Percentiles rank a stretch among this genome's conserved stretches.
Conservation (phyloP, 2,888 invertebrate genomes). For the Melinaea menophilus region DNA sequence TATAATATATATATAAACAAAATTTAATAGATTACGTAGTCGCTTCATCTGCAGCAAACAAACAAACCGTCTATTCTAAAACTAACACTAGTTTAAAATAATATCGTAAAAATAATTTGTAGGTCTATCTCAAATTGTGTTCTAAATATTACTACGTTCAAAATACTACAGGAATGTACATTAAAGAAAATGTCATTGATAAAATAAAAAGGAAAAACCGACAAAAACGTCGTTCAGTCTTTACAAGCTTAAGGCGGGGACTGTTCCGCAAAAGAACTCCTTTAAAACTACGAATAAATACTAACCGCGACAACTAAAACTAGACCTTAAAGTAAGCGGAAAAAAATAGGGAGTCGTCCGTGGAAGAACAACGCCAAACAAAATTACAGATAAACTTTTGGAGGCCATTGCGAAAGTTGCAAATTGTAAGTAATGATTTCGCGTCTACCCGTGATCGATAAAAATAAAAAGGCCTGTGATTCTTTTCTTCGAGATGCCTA, state of each 20-base stretch:
- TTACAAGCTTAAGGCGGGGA: conserved; percentile 29
- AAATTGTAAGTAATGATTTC: conserved; percentile 29
- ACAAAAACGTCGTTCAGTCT: conserved; percentile 25
- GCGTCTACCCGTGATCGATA: conserved; percentile 17
- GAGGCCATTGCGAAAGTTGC: conserved; percentile 27
- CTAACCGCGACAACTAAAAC: conserved; percentile 12
- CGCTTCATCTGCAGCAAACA: no score
- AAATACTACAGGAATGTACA: background rate
- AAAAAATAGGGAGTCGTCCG: conserved; percentile 12
- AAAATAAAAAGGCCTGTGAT: conserved; percentile 16
- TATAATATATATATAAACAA: background rate
- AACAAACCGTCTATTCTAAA: no score
- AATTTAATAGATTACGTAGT: no score
- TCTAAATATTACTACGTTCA: background rate
- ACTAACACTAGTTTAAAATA: no score
- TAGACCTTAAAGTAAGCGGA: conserved; percentile 16
- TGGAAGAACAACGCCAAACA: conserved; percentile 20
- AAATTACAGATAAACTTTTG: conserved; percentile 29
- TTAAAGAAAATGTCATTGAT: conserved; percentile 12
- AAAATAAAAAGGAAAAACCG: conserved; percentile 8
- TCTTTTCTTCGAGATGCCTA: background rate
- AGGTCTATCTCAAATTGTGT: no score
- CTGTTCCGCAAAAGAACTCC: conserved; percentile 11
- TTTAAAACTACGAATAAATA: conserved; percentile 17
- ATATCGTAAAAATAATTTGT: background rate